Evolutionary conservation across 2,888 invertebrate genomes (phyloP), one percentile per base, ranked within the genome.

Genomic region (Diplolepis rosae): DNA sequence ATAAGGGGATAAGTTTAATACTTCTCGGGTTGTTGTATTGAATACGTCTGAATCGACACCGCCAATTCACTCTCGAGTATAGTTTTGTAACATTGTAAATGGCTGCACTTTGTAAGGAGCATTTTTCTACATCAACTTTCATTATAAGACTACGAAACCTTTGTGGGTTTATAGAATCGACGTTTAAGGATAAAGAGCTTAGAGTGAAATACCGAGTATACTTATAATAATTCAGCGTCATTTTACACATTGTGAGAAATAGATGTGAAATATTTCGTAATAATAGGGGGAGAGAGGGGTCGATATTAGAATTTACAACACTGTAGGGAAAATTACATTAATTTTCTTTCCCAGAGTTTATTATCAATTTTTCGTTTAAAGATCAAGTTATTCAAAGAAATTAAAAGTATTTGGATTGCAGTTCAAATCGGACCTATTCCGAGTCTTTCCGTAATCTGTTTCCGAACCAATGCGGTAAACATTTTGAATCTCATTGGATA

Each of bases 131-230:
- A 39, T 61, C 61, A 35, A 61, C 61, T 61, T 61, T 61, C 61
- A 61, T 61, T 61, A 61, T 61, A 24, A 61, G 61, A 61, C 61
- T 61, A 61, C 61, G 61, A 61, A 61, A 61, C 61, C 61, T 61
- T 61, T 61, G 61, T 61, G 61, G 61, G 61, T 61, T 61, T 61
- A 61, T 61, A 61, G 61, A 39, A 61, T 61, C 39, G 61, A 35
- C 39, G 61, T 61, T 61, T 61, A 61, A 39, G 61, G 61, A 61
- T 61, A 61, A 61, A 39, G 61, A 61, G 61, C 61, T 39, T 27
- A 39, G 24, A 61, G 27, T 61, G 61, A 61, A 61, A 39, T 39
- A 61, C 39, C 61, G 35, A 61, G 61, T 61, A n/a, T n/a, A 61
- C 61, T 61, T 61, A 61, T 61, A 61, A 61, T 61, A 61, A 61